These are phyloP conservation scores for Nannospalax galili DNA, from an alignment of 2,113 vertebrate species.

Conservation along the genomic window DNA sequence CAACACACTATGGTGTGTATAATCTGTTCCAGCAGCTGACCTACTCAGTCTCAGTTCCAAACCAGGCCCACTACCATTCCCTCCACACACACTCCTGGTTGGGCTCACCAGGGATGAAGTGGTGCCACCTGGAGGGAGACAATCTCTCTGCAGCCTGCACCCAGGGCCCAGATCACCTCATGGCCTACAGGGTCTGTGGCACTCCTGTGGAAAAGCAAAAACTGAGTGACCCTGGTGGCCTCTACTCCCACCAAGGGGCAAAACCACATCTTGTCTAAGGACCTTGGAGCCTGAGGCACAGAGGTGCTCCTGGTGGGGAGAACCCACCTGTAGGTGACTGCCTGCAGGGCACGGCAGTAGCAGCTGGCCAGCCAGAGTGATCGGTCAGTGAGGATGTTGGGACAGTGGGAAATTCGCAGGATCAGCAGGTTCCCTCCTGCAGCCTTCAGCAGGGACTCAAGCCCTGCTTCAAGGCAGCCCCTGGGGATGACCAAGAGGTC, in stretches of 20 bases:
- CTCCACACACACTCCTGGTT: rapidly evolving
- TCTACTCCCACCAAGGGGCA: background rate
- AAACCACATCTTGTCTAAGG: background rate
- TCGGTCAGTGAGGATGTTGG: slow-evolving; percentile 98
- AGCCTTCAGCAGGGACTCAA: slow-evolving; percentile 96
- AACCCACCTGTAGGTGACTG: slow-evolving; percentile 95
- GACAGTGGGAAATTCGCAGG: slow-evolving; percentile 98
- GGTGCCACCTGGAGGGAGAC: slow-evolving; percentile 99
- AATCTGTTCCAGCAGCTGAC: background rate
- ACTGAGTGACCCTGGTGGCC: background rate
- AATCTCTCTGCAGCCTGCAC: slow-evolving; percentile 98
- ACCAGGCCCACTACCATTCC: background rate
- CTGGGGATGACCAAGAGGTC: slow-evolving; percentile 80
- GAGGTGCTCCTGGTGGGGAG: background rate
- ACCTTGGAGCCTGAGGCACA: background rate
- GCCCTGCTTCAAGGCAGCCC: slow-evolving; percentile 96
- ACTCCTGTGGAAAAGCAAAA: slow-evolving; percentile 88
- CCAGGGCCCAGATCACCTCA: slow-evolving; percentile 98
- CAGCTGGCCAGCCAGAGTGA: slow-evolving; percentile 99
- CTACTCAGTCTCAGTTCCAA: background rate
- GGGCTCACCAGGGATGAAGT: slow-evolving; percentile 96
- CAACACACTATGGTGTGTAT: background rate
- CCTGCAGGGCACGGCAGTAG: slow-evolving; percentile 98
- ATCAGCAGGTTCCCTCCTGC: slow-evolving; percentile 97
- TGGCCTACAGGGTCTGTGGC: slow-evolving; percentile 98